These are phyloP conservation scores for Troides helena DNA, from an alignment of 2,888 invertebrate genomes.

Conservation along the genomic window DNA sequence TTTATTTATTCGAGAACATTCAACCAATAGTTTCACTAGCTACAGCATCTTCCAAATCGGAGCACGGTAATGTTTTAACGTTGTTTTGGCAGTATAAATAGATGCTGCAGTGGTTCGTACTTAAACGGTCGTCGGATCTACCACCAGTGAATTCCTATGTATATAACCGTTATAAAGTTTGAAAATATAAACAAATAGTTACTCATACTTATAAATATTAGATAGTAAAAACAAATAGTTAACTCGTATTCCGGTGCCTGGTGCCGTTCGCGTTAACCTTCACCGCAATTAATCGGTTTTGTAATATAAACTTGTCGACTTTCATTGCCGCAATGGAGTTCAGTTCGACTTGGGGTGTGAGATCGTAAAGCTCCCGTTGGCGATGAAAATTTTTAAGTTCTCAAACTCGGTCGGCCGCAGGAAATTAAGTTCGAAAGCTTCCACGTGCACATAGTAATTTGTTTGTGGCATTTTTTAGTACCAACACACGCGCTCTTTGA, in stretches of 20 bases:
- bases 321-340: conserved; percentile 16
- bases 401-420: conserved; percentile 49
- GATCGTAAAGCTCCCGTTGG: conserved; percentile 52
- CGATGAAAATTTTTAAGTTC: conserved; percentile 48
- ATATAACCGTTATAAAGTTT: too few species aligned
- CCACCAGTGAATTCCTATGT: too few species aligned
- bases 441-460: conserved; percentile 35
- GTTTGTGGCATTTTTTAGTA: conserved; percentile 26
- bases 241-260: conserved; percentile 4
- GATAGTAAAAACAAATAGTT: conserved; percentile 13
- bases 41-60: too few species aligned
- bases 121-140: too few species aligned
- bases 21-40: too few species aligned
- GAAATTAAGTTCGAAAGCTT: conserved; percentile 43
- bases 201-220: neutral
- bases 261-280: conserved; percentile 2
- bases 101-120: too few species aligned
- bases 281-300: conserved; percentile 20
- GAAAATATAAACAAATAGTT: neutral
- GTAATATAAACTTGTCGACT: conserved; percentile 25
- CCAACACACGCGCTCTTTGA: neutral
- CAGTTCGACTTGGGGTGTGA: conserved; percentile 10
- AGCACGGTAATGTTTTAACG: too few species aligned
- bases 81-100: too few species aligned
- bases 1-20: too few species aligned